Evolutionary conservation across 2,113 vertebrate species (phyloP), one percentile per base, ranked within the genome.

Genomic region (Anoplopoma fimbria): DNA sequence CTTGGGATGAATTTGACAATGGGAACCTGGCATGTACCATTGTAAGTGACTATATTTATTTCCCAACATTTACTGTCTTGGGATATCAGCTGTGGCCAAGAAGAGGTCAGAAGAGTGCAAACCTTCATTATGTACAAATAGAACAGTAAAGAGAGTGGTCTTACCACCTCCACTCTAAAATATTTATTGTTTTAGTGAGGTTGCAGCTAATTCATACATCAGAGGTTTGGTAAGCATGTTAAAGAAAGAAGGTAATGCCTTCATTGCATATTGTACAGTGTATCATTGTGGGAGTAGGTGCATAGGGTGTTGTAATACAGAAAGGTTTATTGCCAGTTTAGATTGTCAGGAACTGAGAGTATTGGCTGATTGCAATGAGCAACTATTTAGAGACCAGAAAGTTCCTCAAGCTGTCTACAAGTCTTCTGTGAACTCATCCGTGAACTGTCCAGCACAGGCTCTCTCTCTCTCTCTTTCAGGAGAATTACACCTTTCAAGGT

Each of bases 41-140:
- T 62, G 17, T 12, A 62, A 53, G 34, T 21, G 58, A 63, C 45
- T 69, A 27, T 63, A 61, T 49, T 33, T 21, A 25, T 63, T 69
- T 74, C 57, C 74, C 69, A 82, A 69, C 69, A 74, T 63, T 17
- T 31, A 12, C 31, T n/a, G 9, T 60, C 64, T 53, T 45, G 65
- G 36, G 68, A 69, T 62, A 40, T 51, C 25, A 60, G 12, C 45
- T 53, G 19, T 38, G 62, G 25, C n/a, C n/a, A n/a, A n/a, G n/a
- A n/a, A n/a, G n/a, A n/a, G n/a, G 33, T 29, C 31, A 64, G 64
- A 42, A n/a, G n/a, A n/a, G n/a, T 21, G 42, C 82, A 69, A 86
- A 69, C 15, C 13, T 70, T 71, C 60, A 15, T 40, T 9, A 36
- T 29, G 45, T 34, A 2, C 58, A 60, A 55, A 69, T n/a, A 68